Conservation (phyloP, 2,113 vertebrate species). For the Neolamprologus kungweensis region DNA sequence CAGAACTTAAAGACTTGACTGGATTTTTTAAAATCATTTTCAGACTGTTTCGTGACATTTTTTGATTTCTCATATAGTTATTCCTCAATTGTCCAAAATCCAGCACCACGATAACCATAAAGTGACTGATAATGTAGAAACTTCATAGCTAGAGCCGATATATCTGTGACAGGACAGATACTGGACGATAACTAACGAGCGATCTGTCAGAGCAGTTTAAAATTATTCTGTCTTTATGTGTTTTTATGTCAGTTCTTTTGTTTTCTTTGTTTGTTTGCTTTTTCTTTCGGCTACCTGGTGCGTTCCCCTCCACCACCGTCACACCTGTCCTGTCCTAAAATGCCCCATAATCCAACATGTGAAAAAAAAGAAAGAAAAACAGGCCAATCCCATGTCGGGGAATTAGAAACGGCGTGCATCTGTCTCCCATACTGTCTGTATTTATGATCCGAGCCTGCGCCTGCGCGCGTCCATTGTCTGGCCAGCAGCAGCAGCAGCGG, state of each 20-base stretch:
- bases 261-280: not conserved
- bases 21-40: not conserved
- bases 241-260: not conserved
- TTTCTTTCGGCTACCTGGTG: not conserved
- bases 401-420: not conserved
- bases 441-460: constrained; percentile 67
- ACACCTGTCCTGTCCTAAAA: not conserved
- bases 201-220: not conserved
- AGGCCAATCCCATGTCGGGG: not conserved
- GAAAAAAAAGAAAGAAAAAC: not conserved
- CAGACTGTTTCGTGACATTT: not conserved
- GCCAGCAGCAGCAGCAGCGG: constrained; percentile 30
- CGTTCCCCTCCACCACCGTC: not conserved
- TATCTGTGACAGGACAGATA: not conserved
- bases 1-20: not conserved
- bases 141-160: rapidly evolving
- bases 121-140: not conserved
- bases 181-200: not conserved
- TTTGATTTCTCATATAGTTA: not conserved
- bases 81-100: not conserved
- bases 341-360: not conserved
- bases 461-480: constrained; percentile 68
- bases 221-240: rapidly evolving
- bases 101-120: not conserved
- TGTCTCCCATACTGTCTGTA: constrained; percentile 19